Percentiles rank a stretch among this genome's conserved stretches.
Conservation (phyloP, 2,113 vertebrate genomes). For the Casuarius casuarius region DNA sequence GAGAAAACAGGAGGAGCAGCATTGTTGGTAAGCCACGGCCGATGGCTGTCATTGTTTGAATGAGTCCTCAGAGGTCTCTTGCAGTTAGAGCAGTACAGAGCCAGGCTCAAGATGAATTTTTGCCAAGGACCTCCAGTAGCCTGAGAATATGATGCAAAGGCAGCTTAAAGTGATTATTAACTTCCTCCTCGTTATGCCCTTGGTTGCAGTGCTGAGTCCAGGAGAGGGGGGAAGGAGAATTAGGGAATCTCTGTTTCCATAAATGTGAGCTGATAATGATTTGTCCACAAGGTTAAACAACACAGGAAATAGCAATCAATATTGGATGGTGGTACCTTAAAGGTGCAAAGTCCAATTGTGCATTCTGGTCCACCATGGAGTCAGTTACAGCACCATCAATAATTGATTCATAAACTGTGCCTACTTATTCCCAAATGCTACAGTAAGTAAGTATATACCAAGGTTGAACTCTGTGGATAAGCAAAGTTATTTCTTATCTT, state of each 20-base stretch:
- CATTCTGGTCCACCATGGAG: conserved; percentile 46
- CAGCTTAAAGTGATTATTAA: conserved; percentile 48
- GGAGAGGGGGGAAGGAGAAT: background rate
- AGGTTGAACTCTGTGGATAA: conserved; percentile 4
- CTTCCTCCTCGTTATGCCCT: conserved; percentile 22
- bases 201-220: conserved; percentile 2
- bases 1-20: conserved; percentile 5
- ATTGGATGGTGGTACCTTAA: conserved; percentile 16
- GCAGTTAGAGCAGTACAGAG: background rate
- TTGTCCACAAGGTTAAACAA: conserved; percentile 42
- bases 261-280: conserved; percentile 37
- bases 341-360: conserved; percentile 67
- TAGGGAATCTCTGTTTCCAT: background rate
- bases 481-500: conserved; percentile 40
- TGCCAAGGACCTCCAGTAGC: conserved; percentile 46
- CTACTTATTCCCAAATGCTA: conserved; percentile 67
- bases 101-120: background rate
- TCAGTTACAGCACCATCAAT: conserved; percentile 70
- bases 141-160: conserved; percentile 48
- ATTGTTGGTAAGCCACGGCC: conserved; percentile 18
- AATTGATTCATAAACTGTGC: conserved; percentile 68
- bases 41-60: background rate
- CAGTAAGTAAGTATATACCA: conserved; percentile 53
- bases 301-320: conserved; percentile 32
- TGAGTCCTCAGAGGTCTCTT: background rate